Evolutionary conservation across 2,888 invertebrate species (phyloP), one percentile per base, ranked within the genome.

Genomic region (Drosophila histrio): DNA sequence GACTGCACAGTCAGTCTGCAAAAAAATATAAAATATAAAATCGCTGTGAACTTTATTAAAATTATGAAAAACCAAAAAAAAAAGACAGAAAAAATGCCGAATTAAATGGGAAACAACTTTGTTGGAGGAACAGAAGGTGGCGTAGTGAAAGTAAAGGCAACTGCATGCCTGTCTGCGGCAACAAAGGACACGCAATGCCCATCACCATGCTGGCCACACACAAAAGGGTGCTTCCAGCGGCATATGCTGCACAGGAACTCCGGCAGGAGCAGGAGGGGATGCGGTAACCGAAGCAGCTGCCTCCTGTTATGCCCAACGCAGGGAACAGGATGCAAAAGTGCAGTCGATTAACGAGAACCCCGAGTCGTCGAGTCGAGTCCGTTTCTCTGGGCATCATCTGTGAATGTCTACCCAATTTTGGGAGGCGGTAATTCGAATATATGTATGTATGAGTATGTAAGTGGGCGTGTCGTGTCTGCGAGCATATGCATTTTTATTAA

Each of bases 321-420:
- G 73, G 64, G 61, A 77, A 73, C 75, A 77, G 82, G 63, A 81
- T 84, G 76, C 81, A 65, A 78, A 87, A 83, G 87, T 87, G 87
- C 82, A 87, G 87, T 87, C 87, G 87, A 87, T 83, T 83, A 83
- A 87, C 87, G 79, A 72, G 71, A 69, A 64, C 65, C 28, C 44
- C 66, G 56, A 71, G 58, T 53, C n/a, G n/a, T n/a, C n/a, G n/a
- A n/a, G 53, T 54, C 70, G 68, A 57, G 22, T 71, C 70, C 60
- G 49, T 44, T 28, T 19, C 44, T 24, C 59, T 17, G 39, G 13
- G 28, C 52, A 39, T 39, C 44, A 64, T 43, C 56, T 68, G 46
- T 53, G 58, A 56, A 57, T 68, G 61, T 11, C 50, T 52, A 8
- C 28, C 49, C 32, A 22, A 7, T 32, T 52, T 28, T 28, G 11